These are phyloP conservation scores for Eristalis arbustorum DNA, from an alignment of 2,888 invertebrate genomes.

Conservation along the genomic window DNA sequence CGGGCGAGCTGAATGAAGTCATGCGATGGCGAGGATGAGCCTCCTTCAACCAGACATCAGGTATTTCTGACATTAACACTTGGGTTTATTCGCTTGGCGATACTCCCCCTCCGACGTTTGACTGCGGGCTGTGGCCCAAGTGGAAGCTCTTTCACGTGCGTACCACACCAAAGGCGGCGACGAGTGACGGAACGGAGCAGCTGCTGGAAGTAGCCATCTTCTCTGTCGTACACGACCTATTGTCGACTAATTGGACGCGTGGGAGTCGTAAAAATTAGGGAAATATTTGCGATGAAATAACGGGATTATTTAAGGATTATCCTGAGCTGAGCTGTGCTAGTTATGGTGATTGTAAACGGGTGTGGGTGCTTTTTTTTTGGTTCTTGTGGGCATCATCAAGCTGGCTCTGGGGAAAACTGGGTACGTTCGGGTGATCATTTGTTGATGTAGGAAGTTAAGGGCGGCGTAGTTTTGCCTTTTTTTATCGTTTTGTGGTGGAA, in stretches of 20 bases:
- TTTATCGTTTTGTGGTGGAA: too few species aligned
- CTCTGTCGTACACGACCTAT: slow-evolving; percentile 14
- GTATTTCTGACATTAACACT: neutral
- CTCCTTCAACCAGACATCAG: neutral
- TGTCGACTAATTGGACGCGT: neutral
- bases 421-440: too few species aligned
- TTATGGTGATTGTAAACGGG: neutral
- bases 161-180: neutral
- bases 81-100: neutral
- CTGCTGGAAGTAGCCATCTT: neutral
- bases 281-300: slow-evolving; percentile 10
- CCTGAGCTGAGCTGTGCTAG: neutral
- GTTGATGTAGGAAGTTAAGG: too few species aligned
- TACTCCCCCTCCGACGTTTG: neutral
- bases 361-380: too few species aligned
- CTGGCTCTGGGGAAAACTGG: too few species aligned
- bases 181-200: neutral
- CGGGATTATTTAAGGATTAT: neutral
- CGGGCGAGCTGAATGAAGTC: neutral
- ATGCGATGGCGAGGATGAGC: neutral
- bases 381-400: too few species aligned
- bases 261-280: slow-evolving; percentile 11
- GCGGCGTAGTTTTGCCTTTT: too few species aligned
- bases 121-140: neutral
- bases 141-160: neutral